Evolutionary conservation across 2,888 invertebrate species (phyloP), one percentile per base, ranked within the genome.

Genomic region (Brassicogethes aeneus): DNA sequence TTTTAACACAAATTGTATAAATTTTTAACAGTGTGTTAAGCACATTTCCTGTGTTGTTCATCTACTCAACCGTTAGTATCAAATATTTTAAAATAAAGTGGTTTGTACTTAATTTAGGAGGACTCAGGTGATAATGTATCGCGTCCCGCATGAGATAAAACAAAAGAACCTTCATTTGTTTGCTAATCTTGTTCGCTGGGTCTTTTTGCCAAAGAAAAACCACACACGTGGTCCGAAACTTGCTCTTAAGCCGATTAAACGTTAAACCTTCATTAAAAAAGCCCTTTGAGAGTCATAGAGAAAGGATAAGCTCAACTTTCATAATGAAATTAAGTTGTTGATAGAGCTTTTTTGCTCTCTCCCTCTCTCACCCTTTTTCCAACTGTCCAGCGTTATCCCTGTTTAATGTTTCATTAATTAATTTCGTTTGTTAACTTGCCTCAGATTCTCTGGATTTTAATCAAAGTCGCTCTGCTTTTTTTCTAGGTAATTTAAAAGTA

Each of bases 181-280:
- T 23, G 23, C 23, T 23, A 7, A 23, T 23, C 23, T 23, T 10
- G 10, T 23, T 23, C 23, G 23, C 5, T 10, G 5, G 23, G 23
- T 23, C 23, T 23, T 23, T 23, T 23, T 23, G 23, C 23, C 23
- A 10, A 23, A 7, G 23, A 10, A 23, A 23, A 23, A 23, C 23
- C 23, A 10, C 23, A n/a, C n/a, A 23, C 23, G 23, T 7, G 23
- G 23, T 10, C 5, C 23, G 5, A 10, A 23, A 23, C 23, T 23
- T 23, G 23, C 23, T 23, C 10, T 10, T 23, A 23, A 23, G 23
- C 23, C 10, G 23, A 5, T 23, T 23, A 23, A n/a, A 23, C 23
- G 23, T 23, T 23, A 23, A 23, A 23, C 23, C 23, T 23, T 23
- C 23, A 23, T 23, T 23, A 23, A 23, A 23, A 23, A 23, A 23